These are phyloP conservation scores for Cossypha polioptera DNA, from an alignment of 2,797 vertebrate species.

Conservation along the genomic window DNA sequence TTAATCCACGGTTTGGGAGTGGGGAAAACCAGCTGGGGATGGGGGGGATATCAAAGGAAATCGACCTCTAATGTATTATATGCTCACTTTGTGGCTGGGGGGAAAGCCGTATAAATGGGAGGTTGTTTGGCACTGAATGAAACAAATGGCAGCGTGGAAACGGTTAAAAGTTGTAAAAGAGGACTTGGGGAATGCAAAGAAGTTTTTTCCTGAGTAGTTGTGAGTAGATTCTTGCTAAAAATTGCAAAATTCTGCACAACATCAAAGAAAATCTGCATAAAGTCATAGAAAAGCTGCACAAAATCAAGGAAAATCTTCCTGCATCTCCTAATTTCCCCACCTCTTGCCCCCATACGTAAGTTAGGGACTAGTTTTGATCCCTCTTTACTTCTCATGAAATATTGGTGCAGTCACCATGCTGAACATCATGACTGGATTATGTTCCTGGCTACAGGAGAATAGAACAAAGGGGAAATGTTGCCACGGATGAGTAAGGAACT, in stretches of 20 bases:
- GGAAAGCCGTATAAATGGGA: background rate
- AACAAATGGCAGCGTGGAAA: background rate
- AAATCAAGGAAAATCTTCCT: background rate
- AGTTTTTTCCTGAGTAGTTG: background rate
- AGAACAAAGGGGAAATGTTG: background rate
- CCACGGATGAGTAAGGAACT: background rate
- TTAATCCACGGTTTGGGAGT: slow-evolving; percentile 65
- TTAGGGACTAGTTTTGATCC: background rate
- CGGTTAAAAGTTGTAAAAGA: background rate
- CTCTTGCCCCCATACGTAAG: background rate
- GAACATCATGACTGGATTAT: background rate
- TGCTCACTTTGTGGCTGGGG: slow-evolving; percentile 35
- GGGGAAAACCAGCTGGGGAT: slow-evolving; percentile 35
- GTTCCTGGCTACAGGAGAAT: background rate
- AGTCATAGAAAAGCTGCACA: background rate
- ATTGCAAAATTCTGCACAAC: background rate
- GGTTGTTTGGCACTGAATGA: background rate
- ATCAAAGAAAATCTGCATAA: background rate
- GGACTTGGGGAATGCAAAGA: background rate
- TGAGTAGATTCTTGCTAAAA: background rate
- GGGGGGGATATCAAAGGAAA: slow-evolving; percentile 49
- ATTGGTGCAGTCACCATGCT: background rate
- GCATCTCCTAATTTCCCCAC: background rate
- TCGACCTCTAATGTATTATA: background rate
- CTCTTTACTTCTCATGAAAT: background rate